Evolutionary conservation across 2,888 invertebrate genomes (phyloP).

Genomic region (Eremobia ochroleuca): DNA sequence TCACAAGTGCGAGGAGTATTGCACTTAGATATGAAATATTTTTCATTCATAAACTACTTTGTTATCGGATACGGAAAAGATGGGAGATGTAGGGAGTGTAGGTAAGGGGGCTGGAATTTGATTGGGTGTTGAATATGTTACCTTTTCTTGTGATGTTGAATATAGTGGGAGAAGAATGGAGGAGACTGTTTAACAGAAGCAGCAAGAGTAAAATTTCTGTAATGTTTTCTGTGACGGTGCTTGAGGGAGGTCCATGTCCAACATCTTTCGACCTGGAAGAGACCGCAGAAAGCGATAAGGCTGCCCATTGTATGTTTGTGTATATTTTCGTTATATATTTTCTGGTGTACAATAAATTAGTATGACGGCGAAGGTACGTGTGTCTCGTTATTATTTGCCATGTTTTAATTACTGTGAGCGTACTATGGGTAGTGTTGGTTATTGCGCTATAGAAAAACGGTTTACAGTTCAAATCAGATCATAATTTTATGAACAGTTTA

Average conservation of each 20-base stretch:
- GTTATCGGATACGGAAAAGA: constrained; percentile 63
- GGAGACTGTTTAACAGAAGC: neutral
- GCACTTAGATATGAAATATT: constrained; percentile 78
- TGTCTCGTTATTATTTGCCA: too few relatives aligned
- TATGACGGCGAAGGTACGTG: too few relatives aligned
- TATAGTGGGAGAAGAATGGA: neutral
- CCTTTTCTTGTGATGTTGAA: constrained; percentile 1
- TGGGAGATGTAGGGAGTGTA: constrained; percentile 37
- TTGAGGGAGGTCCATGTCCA: neutral
- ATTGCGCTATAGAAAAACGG: too few relatives aligned
- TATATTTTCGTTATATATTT: too few relatives aligned
- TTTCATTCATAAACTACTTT: constrained; percentile 78
- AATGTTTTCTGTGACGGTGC: neutral
- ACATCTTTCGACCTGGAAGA: neutral
- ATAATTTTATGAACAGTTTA: too few relatives aligned
- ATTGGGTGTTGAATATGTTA: constrained; percentile 43
- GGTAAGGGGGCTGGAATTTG: constrained; percentile 6
- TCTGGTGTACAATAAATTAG: too few relatives aligned
- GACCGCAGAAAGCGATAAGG: too few relatives aligned
- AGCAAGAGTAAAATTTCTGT: too few relatives aligned
- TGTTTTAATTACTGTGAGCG: too few relatives aligned
- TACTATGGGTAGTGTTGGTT: too few relatives aligned
- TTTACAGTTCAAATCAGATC: too few relatives aligned
- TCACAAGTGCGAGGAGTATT: constrained; percentile 78
- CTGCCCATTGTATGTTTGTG: neutral